Evolutionary conservation across 2,113 vertebrate species (phyloP).

Genomic region (Apodemus sylvaticus): DNA sequence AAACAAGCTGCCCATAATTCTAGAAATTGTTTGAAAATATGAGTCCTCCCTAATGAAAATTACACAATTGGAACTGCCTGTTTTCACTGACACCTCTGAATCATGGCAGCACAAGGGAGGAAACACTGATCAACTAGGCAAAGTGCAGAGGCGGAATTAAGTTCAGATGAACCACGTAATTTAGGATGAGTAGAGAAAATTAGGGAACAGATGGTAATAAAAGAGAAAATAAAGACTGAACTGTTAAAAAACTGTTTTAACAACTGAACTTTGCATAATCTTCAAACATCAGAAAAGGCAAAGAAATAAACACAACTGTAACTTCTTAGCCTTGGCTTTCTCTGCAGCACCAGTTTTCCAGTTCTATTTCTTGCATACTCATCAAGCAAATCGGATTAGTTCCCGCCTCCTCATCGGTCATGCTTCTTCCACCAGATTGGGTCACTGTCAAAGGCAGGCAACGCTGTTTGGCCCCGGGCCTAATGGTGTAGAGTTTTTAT

Average conservation of each 20-base stretch:
- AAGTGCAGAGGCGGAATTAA: background rate
- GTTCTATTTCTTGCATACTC: background rate
- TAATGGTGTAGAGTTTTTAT: slow-evolving; percentile 53
- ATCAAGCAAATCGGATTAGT: background rate
- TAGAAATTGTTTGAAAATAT: background rate
- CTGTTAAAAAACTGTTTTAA: slow-evolving; percentile 21
- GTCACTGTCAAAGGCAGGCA: slow-evolving; percentile 28
- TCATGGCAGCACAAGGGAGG: background rate
- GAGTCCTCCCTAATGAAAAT: background rate
- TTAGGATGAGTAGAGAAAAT: slow-evolving; percentile 14
- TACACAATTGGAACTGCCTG: background rate
- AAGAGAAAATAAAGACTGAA: background rate
- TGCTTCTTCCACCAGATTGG: background rate
- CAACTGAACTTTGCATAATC: background rate
- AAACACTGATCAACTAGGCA: background rate
- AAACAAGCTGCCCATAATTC: background rate
- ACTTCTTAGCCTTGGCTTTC: background rate
- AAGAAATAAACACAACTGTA: background rate
- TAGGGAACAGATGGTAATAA: background rate
- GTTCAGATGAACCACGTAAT: background rate
- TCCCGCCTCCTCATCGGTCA: background rate
- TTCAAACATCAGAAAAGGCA: background rate
- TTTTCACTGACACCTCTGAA: background rate
- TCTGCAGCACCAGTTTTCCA: background rate
- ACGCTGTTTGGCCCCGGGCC: slow-evolving; percentile 17